Percentiles rank a stretch among this genome's conserved stretches.
Evolutionary conservation across 2,888 invertebrate genomes (phyloP).

Genomic region (Caenorhabditis doughertyi): DNA sequence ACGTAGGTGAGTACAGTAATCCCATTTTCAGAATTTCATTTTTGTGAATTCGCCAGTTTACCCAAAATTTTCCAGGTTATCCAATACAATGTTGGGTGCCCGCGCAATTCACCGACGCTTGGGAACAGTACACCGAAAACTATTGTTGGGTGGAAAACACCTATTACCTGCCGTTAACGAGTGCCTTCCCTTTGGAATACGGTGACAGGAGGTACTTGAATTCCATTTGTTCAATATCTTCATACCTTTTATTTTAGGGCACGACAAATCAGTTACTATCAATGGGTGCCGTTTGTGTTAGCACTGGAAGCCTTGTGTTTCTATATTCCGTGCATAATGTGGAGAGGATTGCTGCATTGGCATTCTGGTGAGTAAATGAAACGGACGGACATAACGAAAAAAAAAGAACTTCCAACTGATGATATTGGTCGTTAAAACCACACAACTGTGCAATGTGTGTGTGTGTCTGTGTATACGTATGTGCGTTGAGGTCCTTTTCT

Average conservation of each 20-base stretch:
- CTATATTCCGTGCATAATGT: constrained; percentile 85
- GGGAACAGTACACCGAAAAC: constrained; percentile 85
- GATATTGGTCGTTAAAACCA: constrained; percentile 62
- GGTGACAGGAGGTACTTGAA: constrained; percentile 82
- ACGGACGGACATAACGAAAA: constrained; percentile 11
- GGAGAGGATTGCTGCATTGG: constrained; percentile 84
- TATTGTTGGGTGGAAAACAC: constrained; percentile 85
- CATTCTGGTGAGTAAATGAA: constrained; percentile 81
- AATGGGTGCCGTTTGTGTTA: constrained; percentile 84
- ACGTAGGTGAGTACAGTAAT: constrained; percentile 78
- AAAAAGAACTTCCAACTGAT: constrained; percentile 34
- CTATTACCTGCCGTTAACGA: constrained; percentile 84
- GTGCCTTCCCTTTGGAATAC: constrained; percentile 83
- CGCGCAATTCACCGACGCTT: constrained; percentile 84
- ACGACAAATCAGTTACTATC: constrained; percentile 83
- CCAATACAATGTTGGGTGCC: constrained; percentile 84
- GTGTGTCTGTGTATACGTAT: constrained; percentile 30
- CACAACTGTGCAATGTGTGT: constrained; percentile 58
- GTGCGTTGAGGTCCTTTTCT: constrained; percentile 1
- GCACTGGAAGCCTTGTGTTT: constrained; percentile 85
- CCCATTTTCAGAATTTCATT: background rate
- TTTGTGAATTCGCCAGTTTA: too few species aligned
- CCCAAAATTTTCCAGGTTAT: constrained; percentile 80
- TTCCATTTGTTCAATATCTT: too few species aligned
- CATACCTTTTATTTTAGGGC: constrained; percentile 73